Conservation (phyloP, 2,888 invertebrate species). For the Silvanus unidentatus region DNA sequence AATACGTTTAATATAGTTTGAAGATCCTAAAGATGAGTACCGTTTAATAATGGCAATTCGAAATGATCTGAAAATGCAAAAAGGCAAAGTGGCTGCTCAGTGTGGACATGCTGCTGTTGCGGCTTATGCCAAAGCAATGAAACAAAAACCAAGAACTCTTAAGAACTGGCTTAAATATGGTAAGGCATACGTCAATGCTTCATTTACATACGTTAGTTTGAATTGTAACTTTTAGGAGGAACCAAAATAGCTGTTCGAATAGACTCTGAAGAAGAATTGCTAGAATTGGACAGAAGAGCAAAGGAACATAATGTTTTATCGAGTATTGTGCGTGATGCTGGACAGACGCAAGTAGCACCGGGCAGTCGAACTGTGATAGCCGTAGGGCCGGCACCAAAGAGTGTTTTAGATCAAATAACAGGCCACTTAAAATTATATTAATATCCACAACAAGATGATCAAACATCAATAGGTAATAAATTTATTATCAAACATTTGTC, state of each 20-base stretch:
- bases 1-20: constrained; percentile 27
- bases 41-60: constrained; percentile 84
- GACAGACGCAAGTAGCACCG: constrained; percentile 85
- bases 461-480: too few relatives aligned
- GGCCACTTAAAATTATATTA: constrained; percentile 82
- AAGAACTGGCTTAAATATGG: constrained; percentile 50
- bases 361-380: constrained; percentile 88
- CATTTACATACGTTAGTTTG: too few relatives aligned
- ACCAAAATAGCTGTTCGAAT: constrained; percentile 83
- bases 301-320: constrained; percentile 63
- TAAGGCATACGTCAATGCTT: too few relatives aligned
- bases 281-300: constrained; percentile 64
- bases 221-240: constrained; percentile 52
- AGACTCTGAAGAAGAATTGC: constrained; percentile 69
- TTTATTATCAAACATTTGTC: too few relatives aligned
- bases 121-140: constrained; percentile 67
- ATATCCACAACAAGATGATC: constrained; percentile 31
- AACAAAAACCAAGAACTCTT: constrained; percentile 56
- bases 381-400: constrained; percentile 82
- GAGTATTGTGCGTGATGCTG: constrained; percentile 81
- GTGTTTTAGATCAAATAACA: constrained; percentile 73
- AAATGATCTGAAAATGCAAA: constrained; percentile 89
- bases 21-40: constrained; percentile 51
- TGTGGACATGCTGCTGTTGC: constrained; percentile 92
- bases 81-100: constrained; percentile 91